Conservation (phyloP, 2,888 invertebrate genomes). For the Exephanes ischioxanthus region DNA sequence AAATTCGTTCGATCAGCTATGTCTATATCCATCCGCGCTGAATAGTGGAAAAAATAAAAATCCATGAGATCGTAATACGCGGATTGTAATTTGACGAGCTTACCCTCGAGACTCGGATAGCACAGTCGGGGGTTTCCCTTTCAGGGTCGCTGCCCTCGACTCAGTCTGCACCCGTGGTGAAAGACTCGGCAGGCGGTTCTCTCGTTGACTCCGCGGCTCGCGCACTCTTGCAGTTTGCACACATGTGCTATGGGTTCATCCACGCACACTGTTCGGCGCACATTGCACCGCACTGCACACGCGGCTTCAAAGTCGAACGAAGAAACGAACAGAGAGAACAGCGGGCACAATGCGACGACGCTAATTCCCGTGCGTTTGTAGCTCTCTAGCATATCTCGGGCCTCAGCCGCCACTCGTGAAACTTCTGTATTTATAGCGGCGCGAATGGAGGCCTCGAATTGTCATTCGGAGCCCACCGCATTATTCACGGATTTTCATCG, state of each 20-base stretch:
- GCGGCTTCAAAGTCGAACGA: conserved; percentile 44
- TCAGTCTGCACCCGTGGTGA: conserved; percentile 40
- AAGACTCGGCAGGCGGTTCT: conserved; percentile 47
- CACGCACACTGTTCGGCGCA: background rate
- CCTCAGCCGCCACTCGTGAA: conserved; percentile 34
- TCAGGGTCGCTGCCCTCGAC: conserved; percentile 66
- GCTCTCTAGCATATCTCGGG: conserved; percentile 47
- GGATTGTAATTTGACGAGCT: conserved; percentile 29
- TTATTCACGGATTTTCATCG: conserved; percentile 25
- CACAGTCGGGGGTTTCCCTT: conserved; percentile 59
- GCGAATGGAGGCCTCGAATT: conserved; percentile 42
- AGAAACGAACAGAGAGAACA: conserved; percentile 5
- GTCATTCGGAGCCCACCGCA: background rate
- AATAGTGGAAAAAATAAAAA: background rate
- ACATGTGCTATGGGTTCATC: background rate
- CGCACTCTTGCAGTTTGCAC: conserved; percentile 4
- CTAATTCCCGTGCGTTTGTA: conserved; percentile 58
- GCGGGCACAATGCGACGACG: conserved; percentile 51
- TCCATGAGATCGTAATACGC: background rate
- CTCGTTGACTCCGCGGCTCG: conserved; percentile 52
- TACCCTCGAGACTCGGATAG: conserved; percentile 31
- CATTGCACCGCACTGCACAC: conserved; percentile 25
- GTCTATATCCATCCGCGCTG: background rate
- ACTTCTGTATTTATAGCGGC: conserved; percentile 60
- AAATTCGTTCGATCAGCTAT: background rate